These are phyloP conservation scores for Ichneumoninae sp. DNA, from an alignment of 2,888 invertebrate species.

Conservation along the genomic window DNA sequence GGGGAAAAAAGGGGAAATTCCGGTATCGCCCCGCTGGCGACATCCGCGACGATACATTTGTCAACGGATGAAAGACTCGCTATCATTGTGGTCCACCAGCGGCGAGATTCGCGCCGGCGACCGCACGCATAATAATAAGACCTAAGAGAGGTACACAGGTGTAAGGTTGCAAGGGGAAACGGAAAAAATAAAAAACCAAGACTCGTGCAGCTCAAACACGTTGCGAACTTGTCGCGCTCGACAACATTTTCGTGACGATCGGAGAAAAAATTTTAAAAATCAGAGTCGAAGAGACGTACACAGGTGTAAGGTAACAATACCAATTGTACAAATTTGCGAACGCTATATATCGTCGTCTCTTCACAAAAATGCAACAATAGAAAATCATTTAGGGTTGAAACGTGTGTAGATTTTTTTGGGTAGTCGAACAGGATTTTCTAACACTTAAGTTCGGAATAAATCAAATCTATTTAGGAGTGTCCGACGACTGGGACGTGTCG, in stretches of 20 bases:
- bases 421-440: too few relatives aligned
- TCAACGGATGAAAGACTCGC: constrained; percentile 14
- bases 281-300: too few relatives aligned
- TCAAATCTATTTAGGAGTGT: too few relatives aligned
- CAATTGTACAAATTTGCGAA: too few relatives aligned
- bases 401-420: too few relatives aligned
- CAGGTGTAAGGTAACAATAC: too few relatives aligned
- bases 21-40: background rate
- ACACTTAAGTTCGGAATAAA: too few relatives aligned
- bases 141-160: background rate
- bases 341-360: too few relatives aligned
- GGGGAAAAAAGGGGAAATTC: background rate
- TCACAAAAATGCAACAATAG: too few relatives aligned
- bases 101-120: background rate
- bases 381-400: too few relatives aligned
- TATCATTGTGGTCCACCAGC: background rate
- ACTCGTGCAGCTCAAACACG: background rate
- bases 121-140: constrained; percentile 3
- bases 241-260: background rate
- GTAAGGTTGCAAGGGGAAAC: background rate
- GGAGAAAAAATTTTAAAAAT: too few relatives aligned
- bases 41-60: constrained; percentile 11
- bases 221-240: background rate
- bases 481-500: too few relatives aligned
- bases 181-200: background rate